Evolutionary conservation across 1,140 invertebrate genomes (phyloP).

Genomic region (Lerema accius): DNA sequence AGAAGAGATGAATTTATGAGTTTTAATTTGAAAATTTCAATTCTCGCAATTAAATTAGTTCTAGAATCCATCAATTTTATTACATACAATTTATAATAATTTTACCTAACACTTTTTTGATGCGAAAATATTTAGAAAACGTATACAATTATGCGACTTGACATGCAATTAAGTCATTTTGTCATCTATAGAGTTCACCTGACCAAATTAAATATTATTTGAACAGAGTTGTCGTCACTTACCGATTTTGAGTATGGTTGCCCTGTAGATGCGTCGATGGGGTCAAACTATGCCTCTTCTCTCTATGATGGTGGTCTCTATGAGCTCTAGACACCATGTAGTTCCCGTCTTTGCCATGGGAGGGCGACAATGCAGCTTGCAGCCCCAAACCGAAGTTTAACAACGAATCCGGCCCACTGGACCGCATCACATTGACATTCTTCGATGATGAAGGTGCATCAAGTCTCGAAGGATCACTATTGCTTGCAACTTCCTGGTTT

Average conservation of each 20-base stretch:
- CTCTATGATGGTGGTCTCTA: conserved; percentile 79
- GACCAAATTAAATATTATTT: conserved; percentile 1
- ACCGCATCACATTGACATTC: conserved; percentile 41
- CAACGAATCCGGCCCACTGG: conserved; percentile 65
- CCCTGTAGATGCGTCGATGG: conserved; percentile 82
- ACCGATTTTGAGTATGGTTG: conserved; percentile 81
- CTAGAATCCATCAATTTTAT: too few species aligned
- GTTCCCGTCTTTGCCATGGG: conserved; percentile 61
- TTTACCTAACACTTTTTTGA: too few species aligned
- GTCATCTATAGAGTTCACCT: too few species aligned
- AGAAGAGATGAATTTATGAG: too few species aligned
- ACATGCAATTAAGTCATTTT: too few species aligned
- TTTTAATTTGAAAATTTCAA: too few species aligned
- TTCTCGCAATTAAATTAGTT: too few species aligned
- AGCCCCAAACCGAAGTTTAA: conserved; percentile 68
- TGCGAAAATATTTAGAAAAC: too few species aligned
- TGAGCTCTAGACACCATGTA: conserved; percentile 68
- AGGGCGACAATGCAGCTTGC: conserved; percentile 69
- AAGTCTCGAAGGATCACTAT: conserved; percentile 53
- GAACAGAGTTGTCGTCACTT: too few species aligned
- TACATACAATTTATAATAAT: too few species aligned
- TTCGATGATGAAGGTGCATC: conserved; percentile 64
- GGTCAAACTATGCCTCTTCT: conserved; percentile 88
- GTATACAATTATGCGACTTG: too few species aligned
- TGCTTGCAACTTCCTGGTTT: conserved; percentile 48